Percentiles rank a stretch among this genome's conserved stretches.
phyloP scores from a whole-genome alignment of 2,797 vertebrate species.

The Lemur catta region DNA sequence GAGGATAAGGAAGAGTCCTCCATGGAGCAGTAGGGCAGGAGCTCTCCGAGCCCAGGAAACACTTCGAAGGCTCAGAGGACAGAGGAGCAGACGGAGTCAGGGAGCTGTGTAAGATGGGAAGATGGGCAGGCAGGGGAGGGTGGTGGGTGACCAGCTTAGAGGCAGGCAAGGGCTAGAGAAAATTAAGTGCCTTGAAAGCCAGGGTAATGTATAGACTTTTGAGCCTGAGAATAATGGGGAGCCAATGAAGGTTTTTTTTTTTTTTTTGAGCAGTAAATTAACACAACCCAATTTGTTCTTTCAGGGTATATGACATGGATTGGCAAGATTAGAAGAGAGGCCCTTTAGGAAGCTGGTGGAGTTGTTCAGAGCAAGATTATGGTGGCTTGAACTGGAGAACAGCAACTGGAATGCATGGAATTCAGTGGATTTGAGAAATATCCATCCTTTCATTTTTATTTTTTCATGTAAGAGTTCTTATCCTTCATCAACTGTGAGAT shows the following conservation, averaged over 20 bases:
- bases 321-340: background rate
- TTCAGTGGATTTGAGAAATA: background rate
- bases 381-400: background rate
- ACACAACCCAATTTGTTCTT: background rate
- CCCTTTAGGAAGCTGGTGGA: background rate
- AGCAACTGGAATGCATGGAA: background rate
- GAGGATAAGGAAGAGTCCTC: background rate
- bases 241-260: background rate
- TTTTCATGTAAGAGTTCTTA: too few relatives aligned
- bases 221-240: background rate
- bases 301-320: background rate
- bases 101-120: rapidly evolving
- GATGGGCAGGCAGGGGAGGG: background rate
- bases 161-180: background rate
- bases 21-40: rapidly evolving
- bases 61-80: background rate
- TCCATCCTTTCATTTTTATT: background rate
- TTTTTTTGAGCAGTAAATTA: background rate
- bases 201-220: background rate
- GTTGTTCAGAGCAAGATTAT: background rate
- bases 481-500: background rate
- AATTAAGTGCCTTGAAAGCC: background rate
- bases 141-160: background rate
- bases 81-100: background rate
- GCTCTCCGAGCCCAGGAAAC: background rate